Percentiles rank a stretch among this genome's conserved stretches.
These are phyloP conservation scores for Pteronotus mesoamericanus DNA, from an alignment of 2,797 vertebrate species.

Conservation along the genomic window DNA sequence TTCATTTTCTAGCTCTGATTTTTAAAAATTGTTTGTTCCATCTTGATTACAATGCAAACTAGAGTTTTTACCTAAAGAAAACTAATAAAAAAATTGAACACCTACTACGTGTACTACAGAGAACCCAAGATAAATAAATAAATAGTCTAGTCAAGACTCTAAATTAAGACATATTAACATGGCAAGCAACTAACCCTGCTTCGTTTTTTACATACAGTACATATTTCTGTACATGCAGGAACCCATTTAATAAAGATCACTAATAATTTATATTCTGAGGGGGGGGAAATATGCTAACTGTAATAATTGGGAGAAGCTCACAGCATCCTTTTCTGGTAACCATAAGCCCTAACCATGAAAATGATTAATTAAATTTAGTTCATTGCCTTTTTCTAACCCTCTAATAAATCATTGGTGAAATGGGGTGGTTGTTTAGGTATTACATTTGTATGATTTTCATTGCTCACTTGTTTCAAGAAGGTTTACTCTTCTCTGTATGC, in stretches of 20 bases:
- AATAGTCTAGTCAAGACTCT: neutral
- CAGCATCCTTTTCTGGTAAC: neutral
- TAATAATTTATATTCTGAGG: neutral
- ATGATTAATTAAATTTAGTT: neutral
- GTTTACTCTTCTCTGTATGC: neutral
- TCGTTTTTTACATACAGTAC: neutral
- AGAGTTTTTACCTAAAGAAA: neutral
- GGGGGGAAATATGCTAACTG: neutral
- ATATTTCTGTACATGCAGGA: neutral
- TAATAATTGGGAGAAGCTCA: neutral
- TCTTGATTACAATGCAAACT: neutral
- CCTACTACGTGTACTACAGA: neutral
- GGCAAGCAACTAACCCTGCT: neutral
- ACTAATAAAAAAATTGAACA: neutral
- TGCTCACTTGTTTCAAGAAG: neutral
- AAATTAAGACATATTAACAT: neutral
- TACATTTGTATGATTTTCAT: neutral
- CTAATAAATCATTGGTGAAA: neutral
- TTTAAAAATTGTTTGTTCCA: neutral
- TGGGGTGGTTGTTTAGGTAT: neutral
- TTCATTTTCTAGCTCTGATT: conserved; percentile 41
- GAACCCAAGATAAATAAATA: neutral
- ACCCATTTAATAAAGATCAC: neutral
- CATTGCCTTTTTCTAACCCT: neutral
- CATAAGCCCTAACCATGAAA: neutral